These are phyloP conservation scores for Apodemia hepburni DNA, from an alignment of 2,888 invertebrate species.

Conservation along the genomic window DNA sequence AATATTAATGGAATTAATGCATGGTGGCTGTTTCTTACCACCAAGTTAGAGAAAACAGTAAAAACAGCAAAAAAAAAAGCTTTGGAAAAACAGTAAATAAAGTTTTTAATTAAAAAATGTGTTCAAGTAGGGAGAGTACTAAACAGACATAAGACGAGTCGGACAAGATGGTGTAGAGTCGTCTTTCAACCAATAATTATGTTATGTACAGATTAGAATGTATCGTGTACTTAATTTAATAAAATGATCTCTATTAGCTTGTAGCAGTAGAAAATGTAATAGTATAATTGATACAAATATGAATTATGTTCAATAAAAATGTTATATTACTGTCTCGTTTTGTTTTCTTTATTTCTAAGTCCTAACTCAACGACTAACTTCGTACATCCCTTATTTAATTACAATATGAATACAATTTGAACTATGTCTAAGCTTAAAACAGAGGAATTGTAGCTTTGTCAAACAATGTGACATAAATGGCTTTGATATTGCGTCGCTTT, in stretches of 20 bases:
- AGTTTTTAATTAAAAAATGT: background rate
- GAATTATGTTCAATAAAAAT: slow-evolving; percentile 76
- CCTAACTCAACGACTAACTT: slow-evolving; percentile 20
- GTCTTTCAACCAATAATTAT: slow-evolving; percentile 25
- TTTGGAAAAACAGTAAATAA: background rate
- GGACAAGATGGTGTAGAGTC: slow-evolving; percentile 29
- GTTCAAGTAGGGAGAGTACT: background rate
- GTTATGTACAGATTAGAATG: slow-evolving; percentile 39
- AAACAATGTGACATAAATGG: slow-evolving; percentile 37
- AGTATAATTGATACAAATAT: slow-evolving; percentile 48
- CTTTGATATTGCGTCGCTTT: slow-evolving; percentile 41
- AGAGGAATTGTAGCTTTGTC: slow-evolving; percentile 22
- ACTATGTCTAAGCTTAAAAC: slow-evolving; percentile 23
- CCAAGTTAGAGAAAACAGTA: too few relatives aligned
- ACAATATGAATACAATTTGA: slow-evolving; percentile 26
- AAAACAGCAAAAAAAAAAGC: too few relatives aligned
- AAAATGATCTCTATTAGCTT: slow-evolving; percentile 56
- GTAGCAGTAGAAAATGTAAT: slow-evolving; percentile 62
- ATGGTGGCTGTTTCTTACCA: background rate
- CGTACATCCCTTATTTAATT: slow-evolving; percentile 20
- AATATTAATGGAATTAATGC: background rate
- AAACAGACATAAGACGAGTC: background rate
- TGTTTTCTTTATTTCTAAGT: slow-evolving; percentile 25
- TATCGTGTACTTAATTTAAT: slow-evolving; percentile 39
- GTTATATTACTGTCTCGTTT: slow-evolving; percentile 59